Percentiles rank a stretch among this genome's conserved stretches.
phyloP scores from a whole-genome alignment of 2,888 invertebrate species.

The Megalurothrips usitatus region DNA sequence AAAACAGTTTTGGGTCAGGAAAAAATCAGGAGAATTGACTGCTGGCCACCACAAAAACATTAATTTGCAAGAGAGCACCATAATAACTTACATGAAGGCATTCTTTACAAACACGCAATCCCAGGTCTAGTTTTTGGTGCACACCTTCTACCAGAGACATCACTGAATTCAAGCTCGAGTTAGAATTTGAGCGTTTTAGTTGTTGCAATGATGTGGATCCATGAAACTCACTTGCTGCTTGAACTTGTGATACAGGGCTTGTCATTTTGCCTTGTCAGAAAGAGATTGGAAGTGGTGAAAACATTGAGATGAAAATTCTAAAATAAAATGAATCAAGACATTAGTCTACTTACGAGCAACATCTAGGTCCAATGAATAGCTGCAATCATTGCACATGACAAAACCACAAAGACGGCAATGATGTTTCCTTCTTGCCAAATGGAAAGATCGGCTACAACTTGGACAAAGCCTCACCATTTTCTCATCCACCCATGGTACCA shows the following conservation, averaged over 20 bases:
- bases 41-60: no score
- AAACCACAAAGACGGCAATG: conserved; percentile 94
- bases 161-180: conserved; percentile 50
- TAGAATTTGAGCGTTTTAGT: conserved; percentile 48
- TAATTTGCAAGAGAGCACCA: no score
- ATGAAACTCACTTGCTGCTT: background rate
- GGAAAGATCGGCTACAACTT: conserved; percentile 84
- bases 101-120: conserved; percentile 48
- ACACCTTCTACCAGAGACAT: conserved; percentile 40
- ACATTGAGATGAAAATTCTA: background rate
- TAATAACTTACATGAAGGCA: conserved; percentile 36
- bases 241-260: conserved; percentile 47
- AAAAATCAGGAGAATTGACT: no score
- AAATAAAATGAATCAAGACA: background rate
- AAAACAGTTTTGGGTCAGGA: no score
- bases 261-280: conserved; percentile 53
- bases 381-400: conserved; percentile 89
- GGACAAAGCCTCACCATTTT: conserved; percentile 84
- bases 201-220: background rate
- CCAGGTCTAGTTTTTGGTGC: background rate
- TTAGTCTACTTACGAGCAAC: conserved; percentile 64
- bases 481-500: conserved; percentile 92
- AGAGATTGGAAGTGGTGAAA: background rate
- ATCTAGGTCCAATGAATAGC: conserved; percentile 72
- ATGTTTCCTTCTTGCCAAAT: conserved; percentile 83